Conservation (phyloP, 2,888 invertebrate genomes). For the Synergus itoensis region DNA sequence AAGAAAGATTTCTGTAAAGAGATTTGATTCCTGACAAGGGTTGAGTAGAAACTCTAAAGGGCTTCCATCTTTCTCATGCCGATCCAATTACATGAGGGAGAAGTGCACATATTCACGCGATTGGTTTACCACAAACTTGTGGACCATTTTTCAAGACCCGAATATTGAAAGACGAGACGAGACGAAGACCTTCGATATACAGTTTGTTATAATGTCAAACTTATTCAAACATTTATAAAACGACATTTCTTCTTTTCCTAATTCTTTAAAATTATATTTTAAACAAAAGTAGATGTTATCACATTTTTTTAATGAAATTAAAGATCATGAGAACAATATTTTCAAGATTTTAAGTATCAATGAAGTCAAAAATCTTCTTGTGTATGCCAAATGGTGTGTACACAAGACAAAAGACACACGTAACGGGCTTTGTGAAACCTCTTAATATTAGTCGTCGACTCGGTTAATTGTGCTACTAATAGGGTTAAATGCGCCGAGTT, state of each 20-base stretch:
- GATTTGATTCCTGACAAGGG: slow-evolving; percentile 22
- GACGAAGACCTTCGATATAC: neutral
- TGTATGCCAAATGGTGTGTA: neutral
- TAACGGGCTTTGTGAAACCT: slow-evolving; percentile 24
- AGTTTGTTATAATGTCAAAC: neutral
- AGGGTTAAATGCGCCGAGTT: slow-evolving; percentile 67
- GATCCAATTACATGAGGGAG: slow-evolving; percentile 33
- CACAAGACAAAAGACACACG: slow-evolving; percentile 29
- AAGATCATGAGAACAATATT: no score
- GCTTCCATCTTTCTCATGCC: slow-evolving; percentile 34
- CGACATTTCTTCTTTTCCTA: no score
- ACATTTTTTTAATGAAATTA: no score
- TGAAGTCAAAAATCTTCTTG: no score
- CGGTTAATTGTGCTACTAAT: slow-evolving; percentile 66
- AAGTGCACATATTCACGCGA: slow-evolving; percentile 4
- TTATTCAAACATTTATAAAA: neutral
- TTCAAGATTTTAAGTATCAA: no score
- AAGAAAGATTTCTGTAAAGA: neutral
- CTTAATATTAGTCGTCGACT: slow-evolving; percentile 53
- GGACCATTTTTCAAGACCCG: neutral
- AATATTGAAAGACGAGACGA: neutral
- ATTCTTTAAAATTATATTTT: no score
- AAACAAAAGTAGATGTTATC: no score
- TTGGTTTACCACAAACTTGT: slow-evolving; percentile 10
- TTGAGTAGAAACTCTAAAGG: slow-evolving; percentile 22